Percentiles rank a stretch among this genome's conserved stretches.
phyloP scores from a whole-genome alignment of 2,888 invertebrate species.

The Drosophila trichaetosa region DNA sequence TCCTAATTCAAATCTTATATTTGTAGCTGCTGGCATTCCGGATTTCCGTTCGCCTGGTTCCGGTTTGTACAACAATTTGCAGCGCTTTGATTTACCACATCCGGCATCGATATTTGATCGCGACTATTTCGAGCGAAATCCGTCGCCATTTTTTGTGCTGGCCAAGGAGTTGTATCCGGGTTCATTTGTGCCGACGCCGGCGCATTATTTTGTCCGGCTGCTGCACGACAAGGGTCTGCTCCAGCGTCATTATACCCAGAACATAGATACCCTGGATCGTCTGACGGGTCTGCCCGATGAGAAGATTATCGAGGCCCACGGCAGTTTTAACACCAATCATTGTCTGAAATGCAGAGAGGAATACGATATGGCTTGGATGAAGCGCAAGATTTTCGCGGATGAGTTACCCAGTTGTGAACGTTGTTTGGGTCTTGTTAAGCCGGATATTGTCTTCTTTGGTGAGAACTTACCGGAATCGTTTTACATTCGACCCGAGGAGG shows the following conservation, averaged over 20 bases:
- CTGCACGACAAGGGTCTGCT: constrained; percentile 92
- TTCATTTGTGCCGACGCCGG: constrained; percentile 93
- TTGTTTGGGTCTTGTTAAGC: constrained; percentile 94
- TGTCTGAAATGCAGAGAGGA: constrained; percentile 91
- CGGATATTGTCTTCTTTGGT: constrained; percentile 98
- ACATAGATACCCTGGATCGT: constrained; percentile 96
- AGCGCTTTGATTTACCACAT: constrained; percentile 95
- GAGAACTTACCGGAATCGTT: constrained; percentile 94
- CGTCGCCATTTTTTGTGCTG: constrained; percentile 95
- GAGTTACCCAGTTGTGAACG: constrained; percentile 91
- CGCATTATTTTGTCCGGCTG: constrained; percentile 95
- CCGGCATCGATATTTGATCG: constrained; percentile 97
- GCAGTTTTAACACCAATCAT: constrained; percentile 95
- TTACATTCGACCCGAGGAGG: constrained; percentile 88
- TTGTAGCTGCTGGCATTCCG: constrained; percentile 91
- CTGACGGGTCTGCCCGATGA: constrained; percentile 93
- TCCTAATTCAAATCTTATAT: not conserved
- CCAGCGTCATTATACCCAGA: constrained; percentile 93
- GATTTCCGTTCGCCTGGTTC: constrained; percentile 97
- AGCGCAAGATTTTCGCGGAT: constrained; percentile 91
- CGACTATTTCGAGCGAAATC: constrained; percentile 93
- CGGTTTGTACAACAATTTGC: constrained; percentile 95
- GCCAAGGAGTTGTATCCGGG: constrained; percentile 96
- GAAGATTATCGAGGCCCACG: constrained; percentile 97
- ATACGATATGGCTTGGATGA: constrained; percentile 93